phyloP scores from a whole-genome alignment of 1,140 invertebrate species.

The Cydia splendana region DNA sequence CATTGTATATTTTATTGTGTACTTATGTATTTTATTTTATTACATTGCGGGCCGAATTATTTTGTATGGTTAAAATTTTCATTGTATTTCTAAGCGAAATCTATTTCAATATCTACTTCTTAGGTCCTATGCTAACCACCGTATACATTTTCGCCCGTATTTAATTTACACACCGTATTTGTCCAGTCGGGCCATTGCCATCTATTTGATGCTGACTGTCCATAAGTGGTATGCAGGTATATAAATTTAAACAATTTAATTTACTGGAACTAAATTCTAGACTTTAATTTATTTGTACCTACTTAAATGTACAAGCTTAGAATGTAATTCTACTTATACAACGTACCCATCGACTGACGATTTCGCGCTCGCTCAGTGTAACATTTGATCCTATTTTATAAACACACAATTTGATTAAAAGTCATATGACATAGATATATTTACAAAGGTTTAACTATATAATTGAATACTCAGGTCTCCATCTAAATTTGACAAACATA shows the following conservation, averaged over 20 bases:
- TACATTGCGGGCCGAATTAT: no score
- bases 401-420: conserved; percentile 26
- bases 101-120: no score
- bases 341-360: conserved; percentile 40
- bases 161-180: no score
- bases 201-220: no score
- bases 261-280: neutral
- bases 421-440: conserved; percentile 8
- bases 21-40: no score
- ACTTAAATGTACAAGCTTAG: conserved; percentile 34
- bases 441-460: conserved; percentile 29
- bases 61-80: no score
- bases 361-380: conserved; percentile 46
- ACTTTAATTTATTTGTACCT: conserved; percentile 35
- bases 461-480: conserved; percentile 31
- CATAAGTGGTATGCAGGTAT: neutral
- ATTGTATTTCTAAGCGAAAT: no score
- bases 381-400: conserved; percentile 42
- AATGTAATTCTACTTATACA: conserved; percentile 27
- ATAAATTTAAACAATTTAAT: neutral
- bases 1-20: no score
- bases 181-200: no score
- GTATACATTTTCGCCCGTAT: no score
- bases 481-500: conserved; percentile 13
- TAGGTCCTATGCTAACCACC: no score